Evolutionary conservation across 2,797 vertebrate species (phyloP), one percentile per base, ranked within the genome.

Genomic region (Distichodus sexfasciatus): DNA sequence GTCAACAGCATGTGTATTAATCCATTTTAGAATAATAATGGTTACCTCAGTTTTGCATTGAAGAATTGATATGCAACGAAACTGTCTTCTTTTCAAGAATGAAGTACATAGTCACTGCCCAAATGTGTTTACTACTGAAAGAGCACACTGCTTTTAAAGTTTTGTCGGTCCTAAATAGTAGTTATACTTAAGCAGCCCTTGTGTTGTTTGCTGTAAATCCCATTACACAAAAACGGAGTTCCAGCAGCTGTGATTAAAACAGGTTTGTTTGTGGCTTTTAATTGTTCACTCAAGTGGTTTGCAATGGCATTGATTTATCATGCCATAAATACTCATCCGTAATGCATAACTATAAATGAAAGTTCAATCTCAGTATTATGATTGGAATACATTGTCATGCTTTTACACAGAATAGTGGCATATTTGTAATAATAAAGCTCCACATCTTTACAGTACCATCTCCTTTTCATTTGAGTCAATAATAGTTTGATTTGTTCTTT

Each of bases 1-100:
- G 76, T 73, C 67, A 60, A 69, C 36, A 66, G 31, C 43, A 57
- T 66, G 57, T 33, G 35, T 2, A 66, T 33, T 38, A n/a, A n/a
- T n/a, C n/a, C n/a, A n/a, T 40, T 3, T 26, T 41, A 61, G 24
- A 46, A 75, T 79, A 82, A 74, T 43, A 71, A 85, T 87, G 82
- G 84, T 86, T 90, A 89, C 87, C 87, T 90, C 84, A 88, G 82
- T 87, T 83, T 81, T 81, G 81, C 81, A 71, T 77, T 83, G 76
- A 71, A 26, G 76, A 64, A 81, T 72, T 81, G 75, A 76, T 68
- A 80, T 76, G 75, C 80, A 74, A 85, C 83, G 24, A n/a, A n/a
- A n/a, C n/a, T n/a, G n/a, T n/a, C n/a, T n/a, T n/a, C n/a, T n/a
- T n/a, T n/a, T n/a, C n/a, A n/a, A n/a, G n/a, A n/a, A n/a, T n/a